Base-by-base conservation (phyloP, 1,140 invertebrate genomes). In the Drosophila pallidifrons region DNA sequence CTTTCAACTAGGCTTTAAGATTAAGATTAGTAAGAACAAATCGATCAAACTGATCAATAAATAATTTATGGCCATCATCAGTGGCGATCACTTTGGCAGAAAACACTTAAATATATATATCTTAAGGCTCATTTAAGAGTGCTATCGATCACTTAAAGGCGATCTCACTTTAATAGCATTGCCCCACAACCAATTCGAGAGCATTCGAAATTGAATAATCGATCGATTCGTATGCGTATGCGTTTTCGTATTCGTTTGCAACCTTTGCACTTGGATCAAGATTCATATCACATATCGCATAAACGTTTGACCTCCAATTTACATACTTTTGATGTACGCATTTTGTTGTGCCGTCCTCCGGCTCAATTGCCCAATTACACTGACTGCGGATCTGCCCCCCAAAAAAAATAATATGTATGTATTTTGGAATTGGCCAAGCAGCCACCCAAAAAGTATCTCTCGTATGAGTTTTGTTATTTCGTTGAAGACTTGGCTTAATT, bases 311-410 rank as follows among this genome's bases (percentile, higher is more conserved):
- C 64, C 70, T 73, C 38, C 35, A 67, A 43, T 57, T 60, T 13
- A 5, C 28, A 58, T 67, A 58, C 8, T 45, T 25, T 25, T 49
- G 3, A 41, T 57, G 30, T 52, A 52, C 30, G 47, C 32, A 25
- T 25, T 25, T 25, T 25, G 20, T 25, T 25, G 20, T 43, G 46
- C 55, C 51, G 16, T 13, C 58, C 43, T 55, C 58, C 30, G 47
- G 47, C 13, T n/a, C 68, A 52, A 72, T 66, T 67, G 69, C 43
- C 52, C 69, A 72, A 65, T 65, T 65, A 65, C 59, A 25, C 20
- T 25, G 20, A 25, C 15, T 10, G 16, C n/a, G 49, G 65, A 58
- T 52, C 16, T 41, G n/a, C n/a, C n/a, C n/a, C n/a, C n/a, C n/a
- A n/a, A n/a, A n/a, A n/a, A n/a, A 30, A 5, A 4, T 30, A 5